These are phyloP conservation scores for Leucopsar rothschildi DNA, from an alignment of 2,113 vertebrate genomes.

Conservation along the genomic window DNA sequence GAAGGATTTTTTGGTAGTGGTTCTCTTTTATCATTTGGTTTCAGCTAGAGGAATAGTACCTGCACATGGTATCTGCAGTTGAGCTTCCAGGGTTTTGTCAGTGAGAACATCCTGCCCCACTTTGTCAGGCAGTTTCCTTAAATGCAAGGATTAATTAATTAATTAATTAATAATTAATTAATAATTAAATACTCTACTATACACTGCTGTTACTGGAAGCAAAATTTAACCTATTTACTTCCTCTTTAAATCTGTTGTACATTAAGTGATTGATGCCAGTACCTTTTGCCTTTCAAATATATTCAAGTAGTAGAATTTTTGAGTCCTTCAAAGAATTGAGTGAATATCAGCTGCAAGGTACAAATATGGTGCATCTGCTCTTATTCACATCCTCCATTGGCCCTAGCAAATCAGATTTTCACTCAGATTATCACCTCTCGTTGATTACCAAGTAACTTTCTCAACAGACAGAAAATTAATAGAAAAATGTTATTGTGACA, in stretches of 20 bases:
- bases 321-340: neutral
- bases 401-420: neutral
- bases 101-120: neutral
- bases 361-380: neutral
- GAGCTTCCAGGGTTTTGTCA: neutral
- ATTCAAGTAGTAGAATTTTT: neutral
- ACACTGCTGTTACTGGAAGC: neutral
- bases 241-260: neutral
- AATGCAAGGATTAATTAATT: neutral
- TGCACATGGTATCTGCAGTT: neutral
- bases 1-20: neutral
- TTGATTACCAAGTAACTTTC: neutral
- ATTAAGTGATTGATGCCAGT: neutral
- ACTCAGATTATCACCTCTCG: neutral
- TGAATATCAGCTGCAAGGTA: neutral
- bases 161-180: no score
- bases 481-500: neutral
- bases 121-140: neutral
- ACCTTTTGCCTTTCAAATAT: neutral
- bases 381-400: neutral
- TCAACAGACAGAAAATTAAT: neutral
- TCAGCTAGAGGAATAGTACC: neutral
- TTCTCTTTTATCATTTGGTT: neutral
- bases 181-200: neutral
- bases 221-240: neutral